A percentile compares a stretch with the other conserved stretches of the same genome.
Evolutionary conservation across 2,888 invertebrate genomes (phyloP).

Genomic region (Asteroscopus sphinx): DNA sequence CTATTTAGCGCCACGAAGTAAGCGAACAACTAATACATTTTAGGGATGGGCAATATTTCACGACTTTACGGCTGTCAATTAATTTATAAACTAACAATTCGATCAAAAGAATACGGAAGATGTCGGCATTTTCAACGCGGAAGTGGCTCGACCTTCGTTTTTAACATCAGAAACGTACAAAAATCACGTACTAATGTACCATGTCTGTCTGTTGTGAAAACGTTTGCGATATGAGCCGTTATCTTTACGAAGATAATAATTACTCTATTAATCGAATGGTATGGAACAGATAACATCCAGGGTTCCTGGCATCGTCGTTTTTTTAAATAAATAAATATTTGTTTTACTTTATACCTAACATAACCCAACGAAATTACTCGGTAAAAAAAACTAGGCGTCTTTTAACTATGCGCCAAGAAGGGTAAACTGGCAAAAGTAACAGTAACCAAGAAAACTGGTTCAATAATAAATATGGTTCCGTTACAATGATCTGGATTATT

Average conservation of each 20-base stretch:
- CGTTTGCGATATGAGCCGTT: constrained; percentile 47
- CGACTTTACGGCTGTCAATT: constrained; percentile 20
- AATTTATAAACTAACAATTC: constrained; percentile 36
- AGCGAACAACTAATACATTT: constrained; percentile 12
- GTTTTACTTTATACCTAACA: too few relatives aligned
- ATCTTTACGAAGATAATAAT: constrained; percentile 49
- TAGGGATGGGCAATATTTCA: constrained; percentile 16
- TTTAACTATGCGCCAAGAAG: too few relatives aligned
- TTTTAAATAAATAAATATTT: too few relatives aligned
- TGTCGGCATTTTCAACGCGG: constrained; percentile 60
- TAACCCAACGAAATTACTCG: too few relatives aligned
- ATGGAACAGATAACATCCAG: constrained; percentile 35
- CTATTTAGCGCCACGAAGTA: constrained; percentile 12
- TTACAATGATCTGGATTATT: too few relatives aligned
- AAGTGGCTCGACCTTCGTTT: constrained; percentile 66
- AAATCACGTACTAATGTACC: constrained; percentile 66
- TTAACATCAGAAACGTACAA: constrained; percentile 58
- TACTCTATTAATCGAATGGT: constrained; percentile 35
- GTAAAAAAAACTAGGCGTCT: too few relatives aligned
- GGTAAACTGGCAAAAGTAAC: too few relatives aligned
- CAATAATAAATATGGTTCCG: too few relatives aligned
- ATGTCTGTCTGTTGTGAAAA: constrained; percentile 58
- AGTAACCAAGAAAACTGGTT: too few relatives aligned
- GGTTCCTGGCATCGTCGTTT: constrained; percentile 28
- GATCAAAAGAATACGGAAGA: constrained; percentile 62